A percentile compares a stretch with the other conserved stretches of the same genome.
These are phyloP conservation scores for Clamator glandarius DNA, from an alignment of 2,797 vertebrate genomes.

Conservation along the genomic window DNA sequence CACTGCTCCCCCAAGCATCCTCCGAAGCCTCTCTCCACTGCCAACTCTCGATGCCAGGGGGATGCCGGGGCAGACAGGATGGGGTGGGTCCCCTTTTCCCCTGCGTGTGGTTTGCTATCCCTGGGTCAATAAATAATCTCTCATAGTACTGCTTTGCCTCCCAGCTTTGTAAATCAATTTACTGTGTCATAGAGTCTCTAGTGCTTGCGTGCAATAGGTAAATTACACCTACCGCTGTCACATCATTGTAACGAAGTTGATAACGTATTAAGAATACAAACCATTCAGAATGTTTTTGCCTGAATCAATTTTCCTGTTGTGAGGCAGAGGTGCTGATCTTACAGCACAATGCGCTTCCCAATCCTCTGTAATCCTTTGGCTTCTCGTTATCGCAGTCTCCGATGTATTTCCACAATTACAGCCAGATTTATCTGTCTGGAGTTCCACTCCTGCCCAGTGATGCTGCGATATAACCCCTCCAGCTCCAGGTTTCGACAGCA, in stretches of 20 bases:
- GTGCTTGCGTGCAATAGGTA: background rate
- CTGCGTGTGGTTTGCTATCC: rapidly evolving
- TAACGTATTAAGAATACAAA: background rate
- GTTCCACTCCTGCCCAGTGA: rapidly evolving
- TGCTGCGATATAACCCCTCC: background rate
- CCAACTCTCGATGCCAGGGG: background rate
- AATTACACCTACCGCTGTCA: background rate
- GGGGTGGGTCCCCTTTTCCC: background rate
- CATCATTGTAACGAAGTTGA: background rate
- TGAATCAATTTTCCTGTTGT: background rate
- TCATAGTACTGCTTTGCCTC: background rate
- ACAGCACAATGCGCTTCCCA: background rate
- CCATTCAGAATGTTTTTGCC: background rate
- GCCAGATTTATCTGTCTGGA: background rate
- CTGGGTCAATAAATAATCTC: background rate
- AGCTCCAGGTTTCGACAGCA: rapidly evolving
- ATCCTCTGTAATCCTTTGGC: background rate
- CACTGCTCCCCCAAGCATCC: rapidly evolving
- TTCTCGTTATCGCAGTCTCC: background rate
- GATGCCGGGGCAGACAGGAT: background rate
- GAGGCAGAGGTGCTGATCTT: background rate
- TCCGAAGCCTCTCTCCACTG: background rate
- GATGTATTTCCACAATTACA: background rate
- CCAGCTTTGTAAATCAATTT: background rate
- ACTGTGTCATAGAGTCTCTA: background rate